A percentile compares a stretch with the other conserved stretches of the same genome.
Conservation (phyloP, 2,797 vertebrate genomes). For the Protonibea diacanthus region DNA sequence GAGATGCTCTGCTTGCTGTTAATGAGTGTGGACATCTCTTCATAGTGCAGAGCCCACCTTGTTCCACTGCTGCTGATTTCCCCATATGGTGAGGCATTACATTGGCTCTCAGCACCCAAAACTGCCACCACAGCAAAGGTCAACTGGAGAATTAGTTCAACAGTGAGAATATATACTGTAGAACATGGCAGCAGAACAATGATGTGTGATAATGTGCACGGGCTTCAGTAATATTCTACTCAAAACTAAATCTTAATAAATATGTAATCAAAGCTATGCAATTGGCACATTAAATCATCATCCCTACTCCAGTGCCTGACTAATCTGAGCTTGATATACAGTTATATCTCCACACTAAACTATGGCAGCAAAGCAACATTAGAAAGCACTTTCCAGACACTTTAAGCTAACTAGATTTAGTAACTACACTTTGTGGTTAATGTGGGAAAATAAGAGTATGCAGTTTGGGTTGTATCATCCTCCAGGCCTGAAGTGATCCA, state of each 20-base stretch:
- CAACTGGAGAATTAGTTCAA: constrained; percentile 10
- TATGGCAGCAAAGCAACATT: not conserved
- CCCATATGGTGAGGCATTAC: constrained; percentile 8
- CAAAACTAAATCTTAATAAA: not conserved
- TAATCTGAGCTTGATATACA: not conserved
- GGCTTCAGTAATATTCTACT: not conserved
- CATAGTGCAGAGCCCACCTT: constrained; percentile 18
- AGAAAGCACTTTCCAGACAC: not conserved
- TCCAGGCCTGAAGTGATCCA: not conserved
- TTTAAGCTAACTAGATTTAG: not conserved
- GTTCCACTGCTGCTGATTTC: constrained; percentile 18
- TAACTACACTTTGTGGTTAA: not conserved
- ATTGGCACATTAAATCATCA: not conserved
- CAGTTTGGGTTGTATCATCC: not conserved
- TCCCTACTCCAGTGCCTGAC: not conserved
- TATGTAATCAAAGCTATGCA: not conserved
- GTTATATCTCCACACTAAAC: not conserved
- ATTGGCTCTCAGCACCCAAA: not conserved
- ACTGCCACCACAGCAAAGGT: constrained; percentile 25
- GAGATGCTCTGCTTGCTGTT: constrained; percentile 26
- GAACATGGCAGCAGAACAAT: not conserved
- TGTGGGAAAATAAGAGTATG: not conserved
- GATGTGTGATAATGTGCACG: not conserved
- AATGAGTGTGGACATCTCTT: constrained; percentile 44
- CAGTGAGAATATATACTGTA: not conserved